Base-by-base conservation (phyloP, 2,113 vertebrate species). In the Ramphastos sulfuratus region DNA sequence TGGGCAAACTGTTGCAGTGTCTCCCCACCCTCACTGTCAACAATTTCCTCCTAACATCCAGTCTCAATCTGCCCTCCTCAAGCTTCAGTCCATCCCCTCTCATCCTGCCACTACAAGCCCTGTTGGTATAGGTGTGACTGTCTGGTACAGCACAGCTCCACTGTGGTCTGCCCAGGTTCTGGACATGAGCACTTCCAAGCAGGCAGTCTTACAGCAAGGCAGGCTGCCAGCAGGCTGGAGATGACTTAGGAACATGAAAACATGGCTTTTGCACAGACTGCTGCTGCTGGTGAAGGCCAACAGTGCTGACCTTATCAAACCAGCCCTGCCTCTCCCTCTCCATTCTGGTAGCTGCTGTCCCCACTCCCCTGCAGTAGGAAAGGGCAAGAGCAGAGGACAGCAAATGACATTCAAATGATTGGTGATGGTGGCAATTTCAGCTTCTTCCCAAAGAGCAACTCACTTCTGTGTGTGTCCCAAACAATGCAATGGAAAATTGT, bases 51-150 rank as follows among this genome's bases (percentile, higher is more conserved):
- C 48, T 48, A 48, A 48, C 10, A 9, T 10, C 48, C 48, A 48
- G 48, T 23, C 48, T 50, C 20, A 50, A 50, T 50, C 48, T 50
- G 48, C 48, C 48, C 48, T 50, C 48, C 50, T 52, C 50, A 52
- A 52, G 23, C 63, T 12, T 3, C 2, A 59, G 3, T 44, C 14
- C 66, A 15, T 52, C 23, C 50, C 50, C 50, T 52, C 23, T 52
- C 50, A 52, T 52, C 14, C n/a, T 37, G 50, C 3, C 67, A 54
- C 6, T 31, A 14, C 50, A 24, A 37, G 31, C 9, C 23, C 66
- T 39, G 28, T 8, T 16, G 15, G 25, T 9, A 25, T 2, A 6
- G 1, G 3, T 2, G 15, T 15, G 28, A 14, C 18, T 3, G 31
- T 17, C 80, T 19, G 5, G 11, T 18, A 46, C 61, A 10, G 35